Conservation (phyloP, 1,140 invertebrate species). For the Hirudo medicinalis region DNA sequence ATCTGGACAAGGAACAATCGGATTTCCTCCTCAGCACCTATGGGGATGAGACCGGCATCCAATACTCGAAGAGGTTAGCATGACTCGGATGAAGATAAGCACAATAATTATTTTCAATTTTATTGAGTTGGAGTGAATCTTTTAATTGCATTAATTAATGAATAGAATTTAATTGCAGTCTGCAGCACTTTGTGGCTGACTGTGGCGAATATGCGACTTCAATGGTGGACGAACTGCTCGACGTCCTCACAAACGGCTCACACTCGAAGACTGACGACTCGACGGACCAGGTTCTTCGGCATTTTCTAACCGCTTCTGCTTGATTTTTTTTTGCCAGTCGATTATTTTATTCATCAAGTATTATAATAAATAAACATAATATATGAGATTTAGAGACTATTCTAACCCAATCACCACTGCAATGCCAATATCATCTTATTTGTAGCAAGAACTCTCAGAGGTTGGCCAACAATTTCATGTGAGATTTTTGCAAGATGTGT, state of each 20-base stretch:
- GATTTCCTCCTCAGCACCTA: constrained; percentile 80
- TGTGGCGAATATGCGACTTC: constrained; percentile 60
- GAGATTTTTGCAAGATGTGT: no score
- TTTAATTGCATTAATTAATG: background rate
- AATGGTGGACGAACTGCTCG: constrained; percentile 69
- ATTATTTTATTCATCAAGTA: no score
- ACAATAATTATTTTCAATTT: background rate
- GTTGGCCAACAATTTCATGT: no score
- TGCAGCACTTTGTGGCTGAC: constrained; percentile 67
- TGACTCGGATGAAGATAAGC: background rate
- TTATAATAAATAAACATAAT: no score
- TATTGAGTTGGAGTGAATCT: background rate
- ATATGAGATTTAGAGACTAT: no score
- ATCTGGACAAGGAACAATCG: constrained; percentile 79
- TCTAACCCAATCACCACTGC: no score
- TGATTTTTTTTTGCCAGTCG: no score
- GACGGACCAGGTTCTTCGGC: no score
- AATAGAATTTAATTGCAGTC: constrained; percentile 41
- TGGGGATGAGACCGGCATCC: constrained; percentile 70
- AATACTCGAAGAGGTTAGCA: constrained; percentile 53
- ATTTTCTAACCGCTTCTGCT: no score
- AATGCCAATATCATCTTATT: no score
- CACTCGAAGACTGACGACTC: constrained; percentile 54
- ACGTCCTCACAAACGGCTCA: constrained; percentile 67
- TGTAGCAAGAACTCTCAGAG: no score